These are phyloP conservation scores for Anastrepha ludens DNA, from an alignment of 1,140 invertebrate species.

Conservation along the genomic window DNA sequence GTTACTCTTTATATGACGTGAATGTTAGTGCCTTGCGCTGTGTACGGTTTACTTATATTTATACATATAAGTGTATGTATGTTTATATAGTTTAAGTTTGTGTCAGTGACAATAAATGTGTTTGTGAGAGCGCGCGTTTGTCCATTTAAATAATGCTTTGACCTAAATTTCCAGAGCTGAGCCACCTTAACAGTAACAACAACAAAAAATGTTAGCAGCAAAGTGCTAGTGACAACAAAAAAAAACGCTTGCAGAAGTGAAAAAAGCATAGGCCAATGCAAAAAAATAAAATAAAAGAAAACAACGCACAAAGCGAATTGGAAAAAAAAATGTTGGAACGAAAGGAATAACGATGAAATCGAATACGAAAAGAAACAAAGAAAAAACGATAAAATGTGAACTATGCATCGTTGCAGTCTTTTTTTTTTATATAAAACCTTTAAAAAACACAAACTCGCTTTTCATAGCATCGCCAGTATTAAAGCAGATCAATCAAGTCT, in stretches of 20 bases:
- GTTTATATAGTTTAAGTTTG: no score
- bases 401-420: no score
- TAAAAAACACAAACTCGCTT: no score
- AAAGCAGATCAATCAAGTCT: no score
- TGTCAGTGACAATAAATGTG: no score
- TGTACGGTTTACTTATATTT: neutral
- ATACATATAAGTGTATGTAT: neutral
- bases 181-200: constrained; percentile 36
- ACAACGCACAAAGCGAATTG: neutral
- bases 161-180: constrained; percentile 51
- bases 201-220: constrained; percentile 34
- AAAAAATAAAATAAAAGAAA: neutral
- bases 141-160: constrained; percentile 56
- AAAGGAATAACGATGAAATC: neutral
- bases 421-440: no score
- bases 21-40: neutral
- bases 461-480: no score
- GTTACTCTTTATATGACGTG: neutral
- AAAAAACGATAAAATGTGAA: no score
- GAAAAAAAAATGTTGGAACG: neutral
- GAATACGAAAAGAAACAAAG: neutral
- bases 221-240: constrained; percentile 59
- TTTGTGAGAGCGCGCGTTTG: constrained; percentile 18
- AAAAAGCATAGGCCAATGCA: constrained; percentile 25
- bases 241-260: neutral